Evolutionary conservation across 2,888 invertebrate species (phyloP).

Genomic region (Stramonita haemastoma): DNA sequence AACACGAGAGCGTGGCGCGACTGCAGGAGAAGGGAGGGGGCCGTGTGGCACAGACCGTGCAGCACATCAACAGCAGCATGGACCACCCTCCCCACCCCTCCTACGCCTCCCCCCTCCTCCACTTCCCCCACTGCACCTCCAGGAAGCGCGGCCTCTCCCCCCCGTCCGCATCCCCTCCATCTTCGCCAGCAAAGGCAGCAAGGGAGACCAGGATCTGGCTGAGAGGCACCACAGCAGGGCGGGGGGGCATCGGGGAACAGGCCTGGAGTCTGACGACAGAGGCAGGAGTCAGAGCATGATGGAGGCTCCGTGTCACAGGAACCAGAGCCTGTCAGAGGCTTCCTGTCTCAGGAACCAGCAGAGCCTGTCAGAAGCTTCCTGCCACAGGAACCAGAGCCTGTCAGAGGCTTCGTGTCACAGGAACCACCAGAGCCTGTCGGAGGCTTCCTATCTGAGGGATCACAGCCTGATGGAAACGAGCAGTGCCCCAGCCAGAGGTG

Average conservation of each 20-base stretch:
- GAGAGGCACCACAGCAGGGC: neutral
- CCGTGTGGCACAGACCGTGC: conserved; percentile 63
- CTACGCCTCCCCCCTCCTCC: conserved; percentile 61
- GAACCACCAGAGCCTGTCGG: neutral
- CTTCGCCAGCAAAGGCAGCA: conserved; percentile 62
- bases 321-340: too few relatives aligned
- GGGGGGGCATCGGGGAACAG: neutral
- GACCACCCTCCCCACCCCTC: conserved; percentile 33
- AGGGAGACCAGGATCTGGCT: conserved; percentile 34
- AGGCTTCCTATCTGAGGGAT: neutral
- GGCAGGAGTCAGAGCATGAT: neutral
- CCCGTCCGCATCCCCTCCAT: conserved; percentile 68
- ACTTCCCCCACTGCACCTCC: conserved; percentile 64
- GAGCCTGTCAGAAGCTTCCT: neutral
- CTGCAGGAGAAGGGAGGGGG: conserved; percentile 64
- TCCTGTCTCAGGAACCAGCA: too few relatives aligned
- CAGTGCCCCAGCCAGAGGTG: neutral
- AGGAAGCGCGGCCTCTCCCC: conserved; percentile 66
- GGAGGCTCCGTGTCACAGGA: neutral
- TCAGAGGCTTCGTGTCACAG: too few relatives aligned
- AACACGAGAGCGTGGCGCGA: conserved; percentile 67
- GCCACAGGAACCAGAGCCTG: neutral
- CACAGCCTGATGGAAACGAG: neutral
- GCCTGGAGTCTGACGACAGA: too few relatives aligned
- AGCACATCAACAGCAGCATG: conserved; percentile 53